phyloP scores from a whole-genome alignment of 1,140 invertebrate species.

The Drosophila busckii region DNA sequence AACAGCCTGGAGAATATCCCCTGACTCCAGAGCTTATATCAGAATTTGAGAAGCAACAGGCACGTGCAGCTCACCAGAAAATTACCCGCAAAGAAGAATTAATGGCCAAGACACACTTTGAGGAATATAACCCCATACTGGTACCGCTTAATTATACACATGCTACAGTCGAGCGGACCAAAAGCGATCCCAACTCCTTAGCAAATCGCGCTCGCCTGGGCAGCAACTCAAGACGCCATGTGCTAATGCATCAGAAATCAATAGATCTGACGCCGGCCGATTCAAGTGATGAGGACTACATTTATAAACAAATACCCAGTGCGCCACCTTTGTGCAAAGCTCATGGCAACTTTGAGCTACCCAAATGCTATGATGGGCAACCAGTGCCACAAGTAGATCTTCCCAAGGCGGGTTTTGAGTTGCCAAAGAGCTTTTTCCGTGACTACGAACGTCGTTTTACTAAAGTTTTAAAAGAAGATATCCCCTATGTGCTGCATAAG shows the following conservation, averaged over 20 bases:
- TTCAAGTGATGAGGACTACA: slow-evolving; percentile 86
- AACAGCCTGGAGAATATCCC: slow-evolving; percentile 75
- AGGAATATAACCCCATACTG: slow-evolving; percentile 81
- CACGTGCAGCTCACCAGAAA: slow-evolving; percentile 79
- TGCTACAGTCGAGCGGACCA: slow-evolving; percentile 88
- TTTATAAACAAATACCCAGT: slow-evolving; percentile 85
- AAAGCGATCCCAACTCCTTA: slow-evolving; percentile 89
- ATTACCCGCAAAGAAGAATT: slow-evolving; percentile 82
- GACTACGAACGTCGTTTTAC: slow-evolving; percentile 80
- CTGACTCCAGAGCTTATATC: slow-evolving; percentile 81
- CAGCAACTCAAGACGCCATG: slow-evolving; percentile 85
- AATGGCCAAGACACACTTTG: slow-evolving; percentile 83
- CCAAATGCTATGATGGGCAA: slow-evolving; percentile 79
- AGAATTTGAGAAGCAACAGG: slow-evolving; percentile 81
- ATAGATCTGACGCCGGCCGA: slow-evolving; percentile 90
- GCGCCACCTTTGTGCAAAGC: slow-evolving; percentile 84
- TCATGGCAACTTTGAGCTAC: slow-evolving; percentile 84
- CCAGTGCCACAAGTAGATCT: slow-evolving; percentile 75
- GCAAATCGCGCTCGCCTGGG: slow-evolving; percentile 85
- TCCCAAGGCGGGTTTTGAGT: slow-evolving; percentile 80
- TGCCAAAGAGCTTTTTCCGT: slow-evolving; percentile 82
- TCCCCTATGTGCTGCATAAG: slow-evolving; percentile 90
- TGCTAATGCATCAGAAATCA: slow-evolving; percentile 91
- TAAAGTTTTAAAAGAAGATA: slow-evolving; percentile 81
- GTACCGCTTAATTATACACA: slow-evolving; percentile 80